Conservation (phyloP, 2,113 vertebrate genomes). For the Scolopax mira region DNA sequence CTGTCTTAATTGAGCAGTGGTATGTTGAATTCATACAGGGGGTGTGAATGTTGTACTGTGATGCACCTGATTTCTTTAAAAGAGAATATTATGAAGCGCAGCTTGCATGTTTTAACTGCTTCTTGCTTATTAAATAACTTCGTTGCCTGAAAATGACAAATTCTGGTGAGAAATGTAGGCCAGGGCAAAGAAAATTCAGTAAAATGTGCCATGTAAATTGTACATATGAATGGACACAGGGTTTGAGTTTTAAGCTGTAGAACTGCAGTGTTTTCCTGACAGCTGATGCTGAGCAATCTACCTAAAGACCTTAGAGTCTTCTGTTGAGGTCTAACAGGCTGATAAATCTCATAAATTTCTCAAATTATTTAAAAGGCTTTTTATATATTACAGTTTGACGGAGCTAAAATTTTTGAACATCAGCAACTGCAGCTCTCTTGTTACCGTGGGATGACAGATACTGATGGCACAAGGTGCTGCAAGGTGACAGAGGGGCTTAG, state of each 20-base stretch:
- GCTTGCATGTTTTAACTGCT: not conserved
- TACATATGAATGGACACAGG: no score
- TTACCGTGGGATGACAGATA: accelerated
- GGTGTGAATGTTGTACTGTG: not conserved
- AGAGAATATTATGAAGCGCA: not conserved
- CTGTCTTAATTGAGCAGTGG: not conserved
- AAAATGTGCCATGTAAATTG: accelerated
- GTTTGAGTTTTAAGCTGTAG: not conserved
- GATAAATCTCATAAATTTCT: not conserved
- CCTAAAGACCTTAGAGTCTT: no score
- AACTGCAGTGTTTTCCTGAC: not conserved
- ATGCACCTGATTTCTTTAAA: not conserved
- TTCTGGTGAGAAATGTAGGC: not conserved
- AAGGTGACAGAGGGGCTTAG: not conserved
- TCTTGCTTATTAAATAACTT: not conserved
- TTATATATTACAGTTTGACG: not conserved
- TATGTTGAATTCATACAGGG: not conserved
- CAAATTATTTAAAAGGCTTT: not conserved
- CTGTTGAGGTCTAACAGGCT: not conserved
- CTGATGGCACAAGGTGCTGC: not conserved
- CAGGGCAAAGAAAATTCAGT: not conserved
- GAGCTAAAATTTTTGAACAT: not conserved
- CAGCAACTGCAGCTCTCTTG: not conserved
- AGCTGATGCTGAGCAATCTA: not conserved
- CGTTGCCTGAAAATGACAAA: not conserved